These are phyloP conservation scores for Tauraco hartlaubi DNA, from an alignment of 2,797 vertebrate species.

Conservation along the genomic window DNA sequence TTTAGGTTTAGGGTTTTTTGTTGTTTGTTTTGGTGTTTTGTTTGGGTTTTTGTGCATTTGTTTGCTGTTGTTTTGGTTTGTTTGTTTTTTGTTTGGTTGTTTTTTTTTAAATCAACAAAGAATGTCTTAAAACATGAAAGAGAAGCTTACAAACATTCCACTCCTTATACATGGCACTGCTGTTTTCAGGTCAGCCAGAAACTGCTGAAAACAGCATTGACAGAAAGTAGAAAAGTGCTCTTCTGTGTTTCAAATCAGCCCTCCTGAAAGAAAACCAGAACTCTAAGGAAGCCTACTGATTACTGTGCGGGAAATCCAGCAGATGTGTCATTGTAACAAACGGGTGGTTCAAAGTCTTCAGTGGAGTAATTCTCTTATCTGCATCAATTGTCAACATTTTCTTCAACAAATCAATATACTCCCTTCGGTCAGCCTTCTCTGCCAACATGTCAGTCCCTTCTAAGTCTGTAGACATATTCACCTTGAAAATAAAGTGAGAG, in stretches of 20 bases:
- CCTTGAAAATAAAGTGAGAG: slow-evolving; percentile 77
- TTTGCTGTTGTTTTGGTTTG: too few relatives aligned
- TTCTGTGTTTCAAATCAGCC: neutral
- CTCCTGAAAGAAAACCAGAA: neutral
- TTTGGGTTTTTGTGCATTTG: too few relatives aligned
- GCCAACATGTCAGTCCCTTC: slow-evolving; percentile 97
- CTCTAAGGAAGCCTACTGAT: slow-evolving; percentile 85
- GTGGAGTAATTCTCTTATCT: slow-evolving; percentile 96
- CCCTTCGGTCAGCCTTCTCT: slow-evolving; percentile 96
- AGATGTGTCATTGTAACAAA: slow-evolving; percentile 98
- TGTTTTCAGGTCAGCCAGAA: neutral
- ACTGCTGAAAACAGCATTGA: neutral
- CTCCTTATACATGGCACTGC: neutral
- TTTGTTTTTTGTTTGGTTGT: too few relatives aligned
- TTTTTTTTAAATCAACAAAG: neutral
- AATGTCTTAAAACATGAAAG: neutral
- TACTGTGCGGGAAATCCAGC: slow-evolving; percentile 97
- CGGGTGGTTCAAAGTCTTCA: slow-evolving; percentile 96
- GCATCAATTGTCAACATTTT: slow-evolving; percentile 99
- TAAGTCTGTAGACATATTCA: slow-evolving; percentile 96
- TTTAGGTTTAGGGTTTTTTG: neutral
- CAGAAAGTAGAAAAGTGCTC: neutral
- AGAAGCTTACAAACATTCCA: neutral
- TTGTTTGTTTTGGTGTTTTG: too few relatives aligned
- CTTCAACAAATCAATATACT: slow-evolving; percentile 97